phyloP scores from a whole-genome alignment of 2,888 invertebrate species.

The Uropetala carovei region DNA sequence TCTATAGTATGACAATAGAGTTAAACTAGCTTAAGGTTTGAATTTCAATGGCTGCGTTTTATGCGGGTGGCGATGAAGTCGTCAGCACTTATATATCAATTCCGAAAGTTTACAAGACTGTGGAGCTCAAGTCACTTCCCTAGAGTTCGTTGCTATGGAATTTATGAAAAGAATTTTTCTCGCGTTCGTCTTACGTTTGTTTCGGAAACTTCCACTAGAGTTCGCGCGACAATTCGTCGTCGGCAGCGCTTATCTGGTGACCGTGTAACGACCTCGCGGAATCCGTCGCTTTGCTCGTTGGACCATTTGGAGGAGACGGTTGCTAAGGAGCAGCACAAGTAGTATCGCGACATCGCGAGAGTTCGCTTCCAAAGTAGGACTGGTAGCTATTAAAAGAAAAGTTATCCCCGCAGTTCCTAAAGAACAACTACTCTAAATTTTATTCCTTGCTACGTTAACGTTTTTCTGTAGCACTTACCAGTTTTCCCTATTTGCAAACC shows the following conservation, averaged over 20 bases:
- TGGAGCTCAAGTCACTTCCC: neutral
- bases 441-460: too few relatives aligned
- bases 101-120: neutral
- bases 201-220: constrained; percentile 41
- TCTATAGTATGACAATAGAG: too few relatives aligned
- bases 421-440: too few relatives aligned
- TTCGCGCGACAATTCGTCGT: constrained; percentile 22
- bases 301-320: neutral
- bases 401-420: neutral
- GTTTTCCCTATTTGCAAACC: too few relatives aligned
- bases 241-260: constrained; percentile 44
- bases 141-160: neutral
- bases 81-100: neutral
- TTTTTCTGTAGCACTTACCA: too few relatives aligned
- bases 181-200: constrained; percentile 20
- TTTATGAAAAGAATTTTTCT: constrained; percentile 34
- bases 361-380: neutral
- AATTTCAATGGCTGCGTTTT: too few relatives aligned
- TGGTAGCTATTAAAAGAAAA: neutral
- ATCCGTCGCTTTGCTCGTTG: constrained; percentile 5
- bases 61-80: too few relatives aligned
- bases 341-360: neutral
- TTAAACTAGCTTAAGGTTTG: too few relatives aligned
- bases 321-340: neutral
- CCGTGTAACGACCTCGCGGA: constrained; percentile 15